phyloP scores from a whole-genome alignment of 2,888 invertebrate genomes.

The Trichacis sp. region DNA sequence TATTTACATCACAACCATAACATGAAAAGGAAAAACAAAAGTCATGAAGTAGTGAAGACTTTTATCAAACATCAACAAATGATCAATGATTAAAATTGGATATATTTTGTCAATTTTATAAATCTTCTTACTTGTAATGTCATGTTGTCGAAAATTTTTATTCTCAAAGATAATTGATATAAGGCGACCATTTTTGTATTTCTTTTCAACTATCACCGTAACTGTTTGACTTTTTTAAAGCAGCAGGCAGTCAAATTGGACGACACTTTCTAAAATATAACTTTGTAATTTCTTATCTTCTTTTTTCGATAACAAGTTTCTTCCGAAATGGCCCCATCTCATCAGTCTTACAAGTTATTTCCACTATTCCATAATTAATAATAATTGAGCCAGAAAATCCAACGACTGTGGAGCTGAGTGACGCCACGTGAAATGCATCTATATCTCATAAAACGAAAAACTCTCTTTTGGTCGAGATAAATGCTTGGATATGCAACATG shows the following conservation, averaged over 20 bases:
- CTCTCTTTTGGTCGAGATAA: no score
- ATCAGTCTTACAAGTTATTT: slow-evolving; percentile 61
- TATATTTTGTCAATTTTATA: neutral
- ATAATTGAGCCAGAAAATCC: slow-evolving; percentile 32
- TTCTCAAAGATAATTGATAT: neutral
- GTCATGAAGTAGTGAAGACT: neutral
- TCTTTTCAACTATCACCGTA: slow-evolving; percentile 31
- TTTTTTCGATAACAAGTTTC: slow-evolving; percentile 43
- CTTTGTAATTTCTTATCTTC: slow-evolving; percentile 18
- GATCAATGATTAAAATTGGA: neutral
- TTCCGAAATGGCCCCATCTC: slow-evolving; percentile 62
- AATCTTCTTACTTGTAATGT: neutral
- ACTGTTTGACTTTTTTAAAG: neutral
- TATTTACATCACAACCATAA: slow-evolving; percentile 61
- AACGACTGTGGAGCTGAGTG: slow-evolving; percentile 18
- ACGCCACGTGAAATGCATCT: slow-evolving; percentile 17
- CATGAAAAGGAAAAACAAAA: neutral
- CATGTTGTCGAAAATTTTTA: slow-evolving; percentile 3
- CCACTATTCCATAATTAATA: slow-evolving; percentile 16
- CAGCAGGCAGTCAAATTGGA: neutral
- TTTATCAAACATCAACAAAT: slow-evolving; percentile 1
- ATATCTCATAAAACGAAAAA: no score
- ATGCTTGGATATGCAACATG: slow-evolving; percentile 6
- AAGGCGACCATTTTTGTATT: slow-evolving; percentile 17
- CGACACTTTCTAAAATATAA: slow-evolving; percentile 26